Base-by-base conservation (phyloP, 2,113 vertebrate genomes). In the Ceyx cyanopectus region DNA sequence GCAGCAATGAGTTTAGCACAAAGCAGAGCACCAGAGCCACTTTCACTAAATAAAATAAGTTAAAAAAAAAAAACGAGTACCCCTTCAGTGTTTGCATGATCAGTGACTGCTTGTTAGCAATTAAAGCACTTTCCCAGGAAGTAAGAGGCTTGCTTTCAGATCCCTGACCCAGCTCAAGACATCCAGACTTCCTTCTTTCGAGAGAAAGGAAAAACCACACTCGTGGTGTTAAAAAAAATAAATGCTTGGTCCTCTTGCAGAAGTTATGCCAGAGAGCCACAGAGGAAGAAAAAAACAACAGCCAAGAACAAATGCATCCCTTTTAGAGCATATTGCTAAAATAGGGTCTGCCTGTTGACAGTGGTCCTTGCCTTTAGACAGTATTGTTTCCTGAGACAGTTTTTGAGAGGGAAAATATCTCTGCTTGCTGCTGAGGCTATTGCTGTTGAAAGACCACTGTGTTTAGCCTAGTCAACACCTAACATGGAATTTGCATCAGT, bases 11-110 rank as follows among this genome's bases (percentile, higher is more conserved):
- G 20, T n/a, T 74, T 72, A 78, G 83, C 69, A 81, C 45, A 75
- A 92, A 93, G 24, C 91, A 93, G 76, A 90, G 53, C 22, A 27
- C 58, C 76, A 80, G 70, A 85, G 23, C 27, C 30, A 40, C 53
- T 90, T 83, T 29, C 60, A 56, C 65, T 63, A 67, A 89, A 81
- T 54, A 89, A 81, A 94, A 70, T 82, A 74, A 81, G 85, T 92
- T 61, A 41, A 8, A 56, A 70, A 81, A 69, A 32, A 7, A 19
- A 41, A 56, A 56, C 21, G 19, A 61, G 50, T 57, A 82, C 79
- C 50, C 60, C 34, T 79, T 93, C n/a, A 56, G 32, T 41, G 23
- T 74, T 93, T 81, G 48, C 61, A 34, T 75, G 73, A 89, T 89
- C 91, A 79, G 81, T 87, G 56, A 21, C 32, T 3, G 13, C 23